Evolutionary conservation across 2,888 invertebrate genomes (phyloP), one percentile per base, ranked within the genome.

Genomic region (Nomada fabriciana): DNA sequence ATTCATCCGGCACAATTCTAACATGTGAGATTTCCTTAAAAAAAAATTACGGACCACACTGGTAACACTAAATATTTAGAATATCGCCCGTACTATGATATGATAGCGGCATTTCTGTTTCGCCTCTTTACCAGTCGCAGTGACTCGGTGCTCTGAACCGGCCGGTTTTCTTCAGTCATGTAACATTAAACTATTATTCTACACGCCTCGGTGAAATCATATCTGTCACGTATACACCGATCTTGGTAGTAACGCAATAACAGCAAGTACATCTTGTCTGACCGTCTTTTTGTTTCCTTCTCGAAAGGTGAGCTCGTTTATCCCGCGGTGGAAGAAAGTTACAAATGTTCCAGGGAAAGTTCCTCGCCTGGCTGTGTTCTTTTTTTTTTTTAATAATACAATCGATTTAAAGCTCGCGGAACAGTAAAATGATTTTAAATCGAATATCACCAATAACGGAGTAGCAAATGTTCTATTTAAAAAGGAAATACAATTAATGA

Each of bases 131-230:
- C 13, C 47, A 25, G 50, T 23, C 10, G 11, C 43, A 50, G 53
- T 72, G 36, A 43, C 25, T 29, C 9, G 55, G 52, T 57, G 60
- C n/a, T 71, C 53, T 42, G 67, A 55, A 60, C 71, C 20, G 60
- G 47, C 68, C 78, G 50, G 78, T 81, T 82, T 81, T 67, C 76
- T 81, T 84, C 23, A 63, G 60, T 63, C 74, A 29, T 82, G 84
- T 82, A 85, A 85, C 74, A 76, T 82, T 84, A 85, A 82, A 84
- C 85, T 79, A 84, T 82, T 85, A 84, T 80, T 79, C 78, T 84
- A 76, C 84, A 71, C 23, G 74, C 63, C 52, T 72, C 82, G 78
- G 78, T 81, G 85, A 71, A 82, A 82, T 82, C 68, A 72, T 76
- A 76, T 82, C 73, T 84, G 67, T 74, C 74, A 23, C 47, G 60